phyloP scores from a whole-genome alignment of 2,113 vertebrate genomes.

The Cryptotis parvus region DNA sequence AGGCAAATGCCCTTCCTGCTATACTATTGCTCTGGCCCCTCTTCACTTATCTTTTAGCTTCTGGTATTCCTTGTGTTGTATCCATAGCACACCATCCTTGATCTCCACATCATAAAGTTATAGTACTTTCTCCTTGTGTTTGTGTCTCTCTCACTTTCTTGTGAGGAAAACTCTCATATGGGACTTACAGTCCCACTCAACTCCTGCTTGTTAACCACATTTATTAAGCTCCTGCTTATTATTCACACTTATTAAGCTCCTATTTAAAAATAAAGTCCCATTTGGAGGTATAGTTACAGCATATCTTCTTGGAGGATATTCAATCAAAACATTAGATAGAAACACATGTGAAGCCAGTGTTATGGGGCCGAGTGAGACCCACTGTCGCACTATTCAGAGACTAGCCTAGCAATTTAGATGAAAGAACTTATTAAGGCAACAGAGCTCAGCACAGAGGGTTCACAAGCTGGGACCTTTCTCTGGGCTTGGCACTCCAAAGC shows the following conservation, averaged over 20 bases:
- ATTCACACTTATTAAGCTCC: background rate
- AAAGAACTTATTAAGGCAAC: too few relatives aligned
- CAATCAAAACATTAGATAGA: background rate
- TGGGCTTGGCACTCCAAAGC: too few relatives aligned
- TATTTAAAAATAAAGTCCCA: background rate
- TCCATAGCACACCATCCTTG: fast-evolving
- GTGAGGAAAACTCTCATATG: background rate
- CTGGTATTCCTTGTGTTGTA: background rate
- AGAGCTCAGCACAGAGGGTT: too few relatives aligned
- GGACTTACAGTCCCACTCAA: background rate
- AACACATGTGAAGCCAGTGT: too few relatives aligned
- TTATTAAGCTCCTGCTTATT: background rate
- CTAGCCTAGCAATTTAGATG: too few relatives aligned
- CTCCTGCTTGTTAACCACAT: background rate
- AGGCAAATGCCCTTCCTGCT: too few relatives aligned
- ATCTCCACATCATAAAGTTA: background rate
- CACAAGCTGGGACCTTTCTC: too few relatives aligned
- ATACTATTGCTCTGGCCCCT: too few relatives aligned
- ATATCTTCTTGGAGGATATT: background rate
- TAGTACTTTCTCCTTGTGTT: too few relatives aligned
- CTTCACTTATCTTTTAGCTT: background rate
- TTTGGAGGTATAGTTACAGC: background rate
- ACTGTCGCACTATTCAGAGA: too few relatives aligned
- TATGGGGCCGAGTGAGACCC: too few relatives aligned
- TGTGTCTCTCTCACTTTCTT: background rate